Conservation (phyloP, 64 coral and sea anemone genomes). For the Montipora sp. region DNA sequence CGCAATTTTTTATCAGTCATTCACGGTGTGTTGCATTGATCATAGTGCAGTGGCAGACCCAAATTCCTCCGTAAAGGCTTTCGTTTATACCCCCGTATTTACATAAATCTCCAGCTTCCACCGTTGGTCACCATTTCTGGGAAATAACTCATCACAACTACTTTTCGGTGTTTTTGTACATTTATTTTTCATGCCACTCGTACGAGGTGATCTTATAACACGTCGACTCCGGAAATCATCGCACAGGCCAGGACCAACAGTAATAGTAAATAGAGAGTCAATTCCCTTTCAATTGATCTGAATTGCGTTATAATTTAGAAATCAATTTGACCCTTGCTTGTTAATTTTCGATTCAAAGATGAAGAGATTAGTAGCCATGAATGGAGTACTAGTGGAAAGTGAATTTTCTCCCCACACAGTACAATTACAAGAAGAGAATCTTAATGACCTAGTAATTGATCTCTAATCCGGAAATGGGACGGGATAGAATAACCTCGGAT, state of each 20-base stretch:
- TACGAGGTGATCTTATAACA: neutral
- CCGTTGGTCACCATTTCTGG: neutral
- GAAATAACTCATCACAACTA: neutral
- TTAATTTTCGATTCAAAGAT: neutral
- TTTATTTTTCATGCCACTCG: neutral
- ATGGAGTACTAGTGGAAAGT: neutral
- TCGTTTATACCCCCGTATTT: neutral
- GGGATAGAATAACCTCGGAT: neutral
- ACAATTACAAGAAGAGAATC: no score
- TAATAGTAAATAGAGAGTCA: neutral
- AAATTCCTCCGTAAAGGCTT: neutral
- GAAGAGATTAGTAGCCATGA: neutral
- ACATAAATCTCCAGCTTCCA: neutral
- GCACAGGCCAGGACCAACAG: no score
- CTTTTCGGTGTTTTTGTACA: neutral
- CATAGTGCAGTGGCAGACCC: neutral
- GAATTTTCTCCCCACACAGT: neutral
- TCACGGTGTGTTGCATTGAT: no score
- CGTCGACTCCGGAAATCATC: neutral
- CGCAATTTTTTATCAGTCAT: no score
- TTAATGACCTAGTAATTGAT: neutral
- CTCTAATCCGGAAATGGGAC: constrained; percentile 42
- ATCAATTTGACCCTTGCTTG: neutral
- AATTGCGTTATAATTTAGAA: neutral
- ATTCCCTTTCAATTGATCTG: neutral